Percentiles rank a stretch among this genome's conserved stretches.
phyloP scores from a whole-genome alignment of 2,888 invertebrate species.

The Heliothis peltigera region DNA sequence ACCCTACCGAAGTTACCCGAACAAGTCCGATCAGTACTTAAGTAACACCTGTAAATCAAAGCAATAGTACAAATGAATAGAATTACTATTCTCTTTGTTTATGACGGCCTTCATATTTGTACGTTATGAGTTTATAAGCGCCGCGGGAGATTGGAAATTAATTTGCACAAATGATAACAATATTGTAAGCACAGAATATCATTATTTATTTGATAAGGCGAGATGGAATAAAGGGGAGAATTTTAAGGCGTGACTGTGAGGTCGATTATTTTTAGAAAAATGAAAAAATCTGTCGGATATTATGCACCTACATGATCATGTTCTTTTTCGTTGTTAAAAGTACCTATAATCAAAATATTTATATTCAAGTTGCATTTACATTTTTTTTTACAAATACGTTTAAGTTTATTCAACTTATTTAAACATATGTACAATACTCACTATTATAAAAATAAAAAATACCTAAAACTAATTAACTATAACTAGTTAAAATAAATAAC shows the following conservation, averaged over 20 bases:
- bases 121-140: conserved; percentile 35
- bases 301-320: too few species aligned
- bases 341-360: too few species aligned
- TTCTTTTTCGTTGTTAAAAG: too few species aligned
- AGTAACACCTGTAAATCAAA: conserved; percentile 62
- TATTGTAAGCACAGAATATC: conserved; percentile 27
- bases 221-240: conserved; percentile 7
- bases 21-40: conserved; percentile 47
- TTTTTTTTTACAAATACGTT: too few species aligned
- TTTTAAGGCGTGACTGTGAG: neutral
- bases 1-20: conserved; percentile 21
- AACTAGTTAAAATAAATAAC: too few species aligned
- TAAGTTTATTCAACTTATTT: too few species aligned
- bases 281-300: neutral
- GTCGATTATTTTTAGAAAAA: neutral
- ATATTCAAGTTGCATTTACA: too few species aligned
- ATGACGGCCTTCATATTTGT: conserved; percentile 65
- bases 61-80: conserved; percentile 52
- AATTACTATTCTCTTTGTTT: conserved; percentile 66
- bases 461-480: too few species aligned
- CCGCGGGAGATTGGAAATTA: conserved; percentile 40
- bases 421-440: too few species aligned
- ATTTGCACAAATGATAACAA: conserved; percentile 44
- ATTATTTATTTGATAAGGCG: conserved; percentile 43
- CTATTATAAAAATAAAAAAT: too few species aligned